Evolutionary conservation across 2,113 vertebrate genomes (phyloP).

Genomic region (Dolichotis patagonum): DNA sequence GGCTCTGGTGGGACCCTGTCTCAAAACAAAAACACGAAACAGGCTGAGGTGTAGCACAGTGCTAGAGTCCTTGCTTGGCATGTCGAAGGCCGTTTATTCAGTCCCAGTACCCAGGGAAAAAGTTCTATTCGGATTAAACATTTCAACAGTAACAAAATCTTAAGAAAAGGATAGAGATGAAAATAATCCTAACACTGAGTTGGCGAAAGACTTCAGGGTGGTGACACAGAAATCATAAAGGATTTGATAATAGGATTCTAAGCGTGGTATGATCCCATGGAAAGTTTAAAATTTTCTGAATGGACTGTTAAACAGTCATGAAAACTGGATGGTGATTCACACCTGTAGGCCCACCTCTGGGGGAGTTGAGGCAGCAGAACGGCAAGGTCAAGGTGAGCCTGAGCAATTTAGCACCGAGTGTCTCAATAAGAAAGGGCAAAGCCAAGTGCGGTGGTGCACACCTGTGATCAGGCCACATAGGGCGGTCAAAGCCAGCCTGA

Average conservation of each 20-base stretch:
- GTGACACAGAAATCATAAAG: neutral
- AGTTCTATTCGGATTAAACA: neutral
- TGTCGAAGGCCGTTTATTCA: neutral
- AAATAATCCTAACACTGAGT: neutral
- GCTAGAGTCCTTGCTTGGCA: neutral
- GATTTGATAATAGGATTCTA: conserved; percentile 3
- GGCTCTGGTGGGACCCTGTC: neutral
- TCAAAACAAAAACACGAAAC: neutral
- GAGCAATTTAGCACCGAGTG: neutral
- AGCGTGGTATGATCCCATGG: neutral
- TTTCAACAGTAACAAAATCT: neutral
- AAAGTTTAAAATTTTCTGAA: neutral
- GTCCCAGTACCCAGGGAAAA: neutral
- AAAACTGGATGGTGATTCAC: neutral
- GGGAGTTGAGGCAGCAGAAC: neutral
- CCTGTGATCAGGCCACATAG: neutral
- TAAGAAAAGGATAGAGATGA: neutral
- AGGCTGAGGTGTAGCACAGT: neutral
- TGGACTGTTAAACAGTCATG: neutral
- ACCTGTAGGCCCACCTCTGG: neutral
- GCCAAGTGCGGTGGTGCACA: neutral
- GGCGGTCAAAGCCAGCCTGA: neutral
- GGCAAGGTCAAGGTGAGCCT: neutral
- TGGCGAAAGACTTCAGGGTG: neutral
- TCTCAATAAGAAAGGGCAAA: neutral